Evolutionary conservation across 2,888 invertebrate species (phyloP), one percentile per base, ranked within the genome.

Genomic region (Campoplex capitator): DNA sequence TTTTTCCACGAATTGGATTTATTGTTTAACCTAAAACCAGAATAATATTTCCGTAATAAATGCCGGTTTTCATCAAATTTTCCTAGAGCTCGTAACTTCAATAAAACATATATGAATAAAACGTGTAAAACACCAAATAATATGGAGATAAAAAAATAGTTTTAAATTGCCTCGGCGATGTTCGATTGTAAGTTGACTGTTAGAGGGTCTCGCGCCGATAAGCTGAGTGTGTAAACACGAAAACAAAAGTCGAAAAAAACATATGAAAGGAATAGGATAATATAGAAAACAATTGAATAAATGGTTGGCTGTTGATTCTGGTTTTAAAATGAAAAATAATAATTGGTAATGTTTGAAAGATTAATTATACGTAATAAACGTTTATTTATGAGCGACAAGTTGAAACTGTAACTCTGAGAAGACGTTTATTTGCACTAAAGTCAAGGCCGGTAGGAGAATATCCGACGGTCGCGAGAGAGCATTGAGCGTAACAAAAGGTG

Each of bases 371-470:
- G 23, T 23, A 13, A 74, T 56, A 23, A 38, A 54, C 38, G 54
- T 38, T 68, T 35, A 38, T 56, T 35, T 16, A 54, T 65, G 56
- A 77, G n/a, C 65, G 35, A 51, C 48, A 45, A 62, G 48, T 73
- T 56, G 35, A 45, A 83, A 65, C 42, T 42, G 51, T 58, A 65
- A 74, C 74, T 62, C 7, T 45, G 42, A 38, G 48, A 73, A 85
- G 65, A 81, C 87, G 76, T 88, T 87, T 88, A 86, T 89, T 85
- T 86, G 84, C 78, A 76, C 84, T 90, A 91, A 91, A 92, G 92
- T 93, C 93, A 93, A 92, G 93, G 92, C 90, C 92, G 90, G 88
- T 88, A 89, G 85, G 65, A 42, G 71, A 82, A 78, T 23, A 23
- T 85, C 65, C 79, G 70, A 54, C 77, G 83, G 35, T 67, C 74